Evolutionary conservation across 2,888 invertebrate genomes (phyloP).

Genomic region (Drosophila eohydei): DNA sequence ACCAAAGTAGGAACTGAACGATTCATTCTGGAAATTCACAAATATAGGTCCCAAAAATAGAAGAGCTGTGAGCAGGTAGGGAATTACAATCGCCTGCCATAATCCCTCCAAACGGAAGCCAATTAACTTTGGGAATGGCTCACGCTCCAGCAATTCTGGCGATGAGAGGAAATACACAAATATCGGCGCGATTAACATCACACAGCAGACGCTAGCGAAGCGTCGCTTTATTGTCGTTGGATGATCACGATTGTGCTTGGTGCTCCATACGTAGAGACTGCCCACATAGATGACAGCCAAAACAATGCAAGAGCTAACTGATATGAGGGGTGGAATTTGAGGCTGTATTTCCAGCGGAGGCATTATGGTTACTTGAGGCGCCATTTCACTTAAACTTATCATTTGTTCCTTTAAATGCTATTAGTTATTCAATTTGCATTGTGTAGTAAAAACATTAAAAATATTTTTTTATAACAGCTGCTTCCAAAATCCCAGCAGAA

Average conservation of each 20-base stretch:
- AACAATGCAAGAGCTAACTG: constrained; percentile 90
- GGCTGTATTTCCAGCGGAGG: constrained; percentile 49
- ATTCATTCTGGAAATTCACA: constrained; percentile 89
- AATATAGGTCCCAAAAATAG: constrained; percentile 93
- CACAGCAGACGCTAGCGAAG: constrained; percentile 93
- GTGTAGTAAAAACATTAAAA: background rate
- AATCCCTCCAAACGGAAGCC: constrained; percentile 92
- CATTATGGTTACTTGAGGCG: constrained; percentile 22
- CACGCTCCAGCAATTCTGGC: constrained; percentile 87
- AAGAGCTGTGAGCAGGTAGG: constrained; percentile 91
- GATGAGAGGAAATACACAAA: constrained; percentile 91
- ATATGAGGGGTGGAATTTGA: constrained; percentile 86
- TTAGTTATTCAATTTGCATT: constrained; percentile 30
- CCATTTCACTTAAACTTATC: constrained; percentile 44
- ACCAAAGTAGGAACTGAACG: constrained; percentile 90
- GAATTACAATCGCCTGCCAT: constrained; percentile 89
- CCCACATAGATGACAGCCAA: constrained; percentile 93
- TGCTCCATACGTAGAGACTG: constrained; percentile 95
- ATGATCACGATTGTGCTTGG: constrained; percentile 92
- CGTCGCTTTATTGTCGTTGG: constrained; percentile 94
- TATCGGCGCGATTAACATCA: constrained; percentile 92
- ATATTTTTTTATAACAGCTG: constrained; percentile 54
- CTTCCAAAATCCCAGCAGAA: background rate
- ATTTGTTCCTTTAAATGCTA: constrained; percentile 20
- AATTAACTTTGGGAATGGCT: constrained; percentile 89